phyloP scores from a whole-genome alignment of 2,113 vertebrate species.

The Caloenas nicobarica region DNA sequence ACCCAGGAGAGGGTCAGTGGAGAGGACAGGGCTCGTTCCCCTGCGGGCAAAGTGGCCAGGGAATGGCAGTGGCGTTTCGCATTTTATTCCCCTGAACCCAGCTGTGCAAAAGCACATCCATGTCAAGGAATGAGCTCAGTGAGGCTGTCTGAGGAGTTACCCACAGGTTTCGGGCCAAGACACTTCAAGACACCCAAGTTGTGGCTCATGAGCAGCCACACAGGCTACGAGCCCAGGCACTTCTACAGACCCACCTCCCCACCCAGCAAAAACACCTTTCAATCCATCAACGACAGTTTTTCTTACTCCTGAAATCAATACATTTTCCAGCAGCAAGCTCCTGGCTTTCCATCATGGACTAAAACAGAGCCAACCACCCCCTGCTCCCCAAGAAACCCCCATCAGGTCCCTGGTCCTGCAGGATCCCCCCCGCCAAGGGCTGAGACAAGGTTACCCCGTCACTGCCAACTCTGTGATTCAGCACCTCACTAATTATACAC shows the following conservation, averaged over 20 bases:
- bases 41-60: rapidly evolving
- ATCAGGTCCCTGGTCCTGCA: background rate
- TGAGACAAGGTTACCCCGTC: background rate
- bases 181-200: background rate
- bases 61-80: rapidly evolving
- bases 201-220: rapidly evolving
- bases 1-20: rapidly evolving
- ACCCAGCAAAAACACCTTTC: background rate
- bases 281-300: background rate
- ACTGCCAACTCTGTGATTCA: background rate
- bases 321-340: background rate
- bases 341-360: background rate
- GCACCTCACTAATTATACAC: background rate
- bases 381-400: background rate
- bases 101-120: background rate
- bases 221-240: background rate
- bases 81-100: background rate
- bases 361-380: background rate
- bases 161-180: background rate
- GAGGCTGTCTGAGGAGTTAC: background rate
- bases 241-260: background rate
- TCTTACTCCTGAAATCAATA: background rate
- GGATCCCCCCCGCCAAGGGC: background rate
- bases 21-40: rapidly evolving
- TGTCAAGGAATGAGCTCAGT: background rate